Evolutionary conservation across 2,797 vertebrate species (phyloP).

Genomic region (Phyllotis vaccarum): DNA sequence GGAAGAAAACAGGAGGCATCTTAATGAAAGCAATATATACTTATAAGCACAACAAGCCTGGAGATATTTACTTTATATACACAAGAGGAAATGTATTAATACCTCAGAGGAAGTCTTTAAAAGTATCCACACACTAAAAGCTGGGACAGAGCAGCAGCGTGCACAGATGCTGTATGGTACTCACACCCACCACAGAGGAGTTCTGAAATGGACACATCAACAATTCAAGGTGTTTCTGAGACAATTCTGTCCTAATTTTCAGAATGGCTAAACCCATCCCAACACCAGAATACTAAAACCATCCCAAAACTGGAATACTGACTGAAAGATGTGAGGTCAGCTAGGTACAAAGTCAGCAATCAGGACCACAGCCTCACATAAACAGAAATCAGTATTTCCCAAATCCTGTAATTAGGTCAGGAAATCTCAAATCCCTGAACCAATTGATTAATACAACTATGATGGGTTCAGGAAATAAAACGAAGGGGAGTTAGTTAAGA

Average conservation of each 20-base stretch:
- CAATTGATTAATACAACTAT: slow-evolving; percentile 74
- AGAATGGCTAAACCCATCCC: slow-evolving; percentile 63
- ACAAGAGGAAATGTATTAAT: slow-evolving; percentile 21
- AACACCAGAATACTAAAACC: not conserved
- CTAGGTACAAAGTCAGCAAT: slow-evolving; percentile 64
- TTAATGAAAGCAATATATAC: slow-evolving; percentile 4
- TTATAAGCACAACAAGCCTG: not conserved
- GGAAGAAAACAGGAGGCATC: not conserved
- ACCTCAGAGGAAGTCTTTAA: slow-evolving; percentile 37
- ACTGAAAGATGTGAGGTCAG: slow-evolving; percentile 48
- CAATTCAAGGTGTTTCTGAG: slow-evolving; percentile 40
- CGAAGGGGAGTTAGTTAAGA: not conserved
- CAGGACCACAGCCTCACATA: slow-evolving; percentile 66
- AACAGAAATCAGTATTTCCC: slow-evolving; percentile 78
- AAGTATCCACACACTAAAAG: slow-evolving; percentile 49
- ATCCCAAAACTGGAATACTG: not conserved
- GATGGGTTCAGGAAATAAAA: slow-evolving; percentile 72
- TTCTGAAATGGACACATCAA: slow-evolving; percentile 52
- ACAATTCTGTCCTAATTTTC: slow-evolving; percentile 41
- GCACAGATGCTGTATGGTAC: not conserved
- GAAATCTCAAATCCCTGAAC: slow-evolving; percentile 79
- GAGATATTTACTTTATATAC: slow-evolving; percentile 1
- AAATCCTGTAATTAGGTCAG: slow-evolving; percentile 80
- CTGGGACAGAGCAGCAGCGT: not conserved
- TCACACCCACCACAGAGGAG: not conserved